phyloP scores from a whole-genome alignment of 2,888 invertebrate genomes.

The Apocheima hispidaria region DNA sequence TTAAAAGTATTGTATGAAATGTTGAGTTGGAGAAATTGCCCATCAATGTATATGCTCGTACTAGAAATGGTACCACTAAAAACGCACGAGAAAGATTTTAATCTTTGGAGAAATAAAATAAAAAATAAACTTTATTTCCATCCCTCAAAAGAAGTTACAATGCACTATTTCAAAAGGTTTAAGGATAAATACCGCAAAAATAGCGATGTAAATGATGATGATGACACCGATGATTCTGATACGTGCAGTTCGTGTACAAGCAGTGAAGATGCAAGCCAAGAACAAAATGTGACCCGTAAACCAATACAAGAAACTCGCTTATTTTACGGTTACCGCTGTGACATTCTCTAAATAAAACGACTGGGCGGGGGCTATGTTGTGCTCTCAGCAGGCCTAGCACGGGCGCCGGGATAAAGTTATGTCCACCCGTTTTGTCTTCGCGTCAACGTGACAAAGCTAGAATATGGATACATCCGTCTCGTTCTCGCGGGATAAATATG shows the following conservation, averaged over 20 bases:
- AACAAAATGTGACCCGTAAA: neutral
- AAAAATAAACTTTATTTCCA: conserved; percentile 20
- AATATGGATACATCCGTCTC: no score
- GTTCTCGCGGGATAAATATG: no score
- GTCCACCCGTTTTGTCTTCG: no score
- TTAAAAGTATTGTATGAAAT: conserved; percentile 14
- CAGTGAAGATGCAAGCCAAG: neutral
- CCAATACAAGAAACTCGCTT: no score
- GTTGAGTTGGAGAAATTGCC: conserved; percentile 11
- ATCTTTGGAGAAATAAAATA: neutral
- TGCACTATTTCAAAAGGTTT: conserved; percentile 18
- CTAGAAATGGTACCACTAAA: conserved; percentile 3
- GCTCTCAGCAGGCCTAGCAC: no score
- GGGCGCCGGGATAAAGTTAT: no score
- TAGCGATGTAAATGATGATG: conserved; percentile 1
- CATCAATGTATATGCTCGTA: conserved; percentile 22
- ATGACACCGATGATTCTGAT: neutral
- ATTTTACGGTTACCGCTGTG: no score
- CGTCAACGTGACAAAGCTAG: no score
- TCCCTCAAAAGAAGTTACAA: conserved; percentile 11
- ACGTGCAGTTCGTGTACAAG: neutral
- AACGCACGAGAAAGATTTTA: neutral
- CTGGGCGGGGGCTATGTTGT: no score
- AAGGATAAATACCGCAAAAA: neutral
- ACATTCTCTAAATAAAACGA: neutral